Evolutionary conservation across 2,113 vertebrate species (phyloP).

Genomic region (Otis tarda): DNA sequence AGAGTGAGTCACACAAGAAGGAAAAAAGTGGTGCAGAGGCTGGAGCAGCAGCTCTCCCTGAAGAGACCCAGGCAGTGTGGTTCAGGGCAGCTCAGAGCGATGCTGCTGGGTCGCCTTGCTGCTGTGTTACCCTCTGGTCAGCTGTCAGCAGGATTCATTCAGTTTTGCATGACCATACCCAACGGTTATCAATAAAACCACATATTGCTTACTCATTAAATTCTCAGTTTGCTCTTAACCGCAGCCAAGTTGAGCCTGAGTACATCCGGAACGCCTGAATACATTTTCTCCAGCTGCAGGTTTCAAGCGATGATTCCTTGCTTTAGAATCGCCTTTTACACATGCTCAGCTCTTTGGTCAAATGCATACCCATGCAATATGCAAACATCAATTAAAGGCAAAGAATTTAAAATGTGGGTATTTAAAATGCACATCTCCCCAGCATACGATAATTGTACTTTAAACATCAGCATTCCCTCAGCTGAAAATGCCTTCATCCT

Average conservation of each 20-base stretch:
- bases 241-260: background rate
- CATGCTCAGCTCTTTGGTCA: constrained; percentile 20
- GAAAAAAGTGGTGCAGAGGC: background rate
- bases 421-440: constrained; percentile 27
- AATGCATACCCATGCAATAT: constrained; percentile 51
- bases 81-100: background rate
- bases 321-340: constrained; percentile 22
- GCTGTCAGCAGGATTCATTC: background rate
- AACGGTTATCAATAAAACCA: background rate
- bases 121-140: background rate
- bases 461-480: background rate
- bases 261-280: constrained; percentile 22
- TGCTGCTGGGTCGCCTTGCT: background rate
- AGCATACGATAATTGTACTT: background rate
- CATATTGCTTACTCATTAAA: background rate
- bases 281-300: constrained; percentile 58
- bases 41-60: background rate
- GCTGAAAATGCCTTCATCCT: background rate
- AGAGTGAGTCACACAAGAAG: background rate
- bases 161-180: background rate
- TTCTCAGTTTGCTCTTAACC: constrained; percentile 13
- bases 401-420: constrained; percentile 1
- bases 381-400: background rate
- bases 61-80: background rate
- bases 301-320: constrained; percentile 46